phyloP scores from a whole-genome alignment of 64 coral and sea anemone species.

The Catalaphyllia jardinei region DNA sequence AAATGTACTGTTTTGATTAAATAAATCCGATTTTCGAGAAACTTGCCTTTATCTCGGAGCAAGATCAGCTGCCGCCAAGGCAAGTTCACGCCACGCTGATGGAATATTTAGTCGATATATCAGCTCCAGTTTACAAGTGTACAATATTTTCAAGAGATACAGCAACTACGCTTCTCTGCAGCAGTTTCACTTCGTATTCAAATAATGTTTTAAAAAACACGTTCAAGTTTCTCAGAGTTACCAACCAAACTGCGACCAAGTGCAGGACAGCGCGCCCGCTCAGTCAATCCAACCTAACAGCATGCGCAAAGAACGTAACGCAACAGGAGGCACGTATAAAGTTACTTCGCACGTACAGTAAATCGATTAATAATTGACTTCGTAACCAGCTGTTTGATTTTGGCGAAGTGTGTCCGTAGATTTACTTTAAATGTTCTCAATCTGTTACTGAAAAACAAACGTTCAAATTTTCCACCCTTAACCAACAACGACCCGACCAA shows the following conservation, averaged over 20 bases:
- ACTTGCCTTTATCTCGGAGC: slow-evolving; percentile 21
- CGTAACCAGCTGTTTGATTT: not conserved
- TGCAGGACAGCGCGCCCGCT: not conserved
- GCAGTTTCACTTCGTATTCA: not conserved
- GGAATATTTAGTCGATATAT: not conserved
- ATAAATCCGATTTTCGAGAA: not conserved
- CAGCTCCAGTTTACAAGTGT: not conserved
- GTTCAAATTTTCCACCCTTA: too few relatives aligned
- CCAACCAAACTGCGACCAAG: not conserved
- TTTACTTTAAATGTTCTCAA: too few relatives aligned
- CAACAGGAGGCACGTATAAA: not conserved
- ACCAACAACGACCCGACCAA: too few relatives aligned
- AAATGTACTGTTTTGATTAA: not conserved
- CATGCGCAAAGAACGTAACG: slow-evolving; percentile 26
- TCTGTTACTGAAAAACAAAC: too few relatives aligned
- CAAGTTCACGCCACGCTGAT: not conserved
- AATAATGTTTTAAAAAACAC: not conserved
- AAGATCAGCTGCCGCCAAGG: not conserved
- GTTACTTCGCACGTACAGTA: not conserved
- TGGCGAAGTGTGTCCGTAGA: too few relatives aligned
- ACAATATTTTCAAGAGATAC: not conserved
- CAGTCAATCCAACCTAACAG: slow-evolving; percentile 16
- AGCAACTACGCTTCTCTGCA: not conserved
- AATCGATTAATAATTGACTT: not conserved
- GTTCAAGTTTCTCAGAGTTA: not conserved